phyloP scores from a whole-genome alignment of 2,888 invertebrate species.

The Caenorhabditis sp. region DNA sequence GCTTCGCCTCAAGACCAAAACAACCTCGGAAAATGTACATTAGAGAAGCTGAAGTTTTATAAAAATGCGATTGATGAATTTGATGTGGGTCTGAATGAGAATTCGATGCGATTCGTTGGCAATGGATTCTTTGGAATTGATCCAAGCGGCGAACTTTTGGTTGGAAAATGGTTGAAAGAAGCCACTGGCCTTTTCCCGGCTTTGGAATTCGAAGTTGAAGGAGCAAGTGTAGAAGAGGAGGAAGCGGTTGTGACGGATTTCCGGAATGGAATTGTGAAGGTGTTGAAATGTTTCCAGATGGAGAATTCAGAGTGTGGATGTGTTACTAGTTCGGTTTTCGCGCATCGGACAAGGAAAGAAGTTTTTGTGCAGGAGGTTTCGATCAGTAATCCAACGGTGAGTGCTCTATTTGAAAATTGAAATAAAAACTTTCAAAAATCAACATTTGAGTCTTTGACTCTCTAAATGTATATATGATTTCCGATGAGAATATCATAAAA shows the following conservation, averaged over 20 bases:
- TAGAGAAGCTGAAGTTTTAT: slow-evolving; percentile 27
- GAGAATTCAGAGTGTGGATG: slow-evolving; percentile 65
- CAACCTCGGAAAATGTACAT: slow-evolving; percentile 20
- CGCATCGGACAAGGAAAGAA: slow-evolving; percentile 57
- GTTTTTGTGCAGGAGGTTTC: slow-evolving; percentile 58
- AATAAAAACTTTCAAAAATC: background rate
- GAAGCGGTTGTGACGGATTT: slow-evolving; percentile 41
- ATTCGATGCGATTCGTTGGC: slow-evolving; percentile 59
- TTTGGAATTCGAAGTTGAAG: slow-evolving; percentile 23
- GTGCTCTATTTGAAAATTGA: background rate
- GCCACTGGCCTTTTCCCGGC: slow-evolving; percentile 24
- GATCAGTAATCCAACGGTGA: slow-evolving; percentile 62
- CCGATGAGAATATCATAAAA: too few species aligned
- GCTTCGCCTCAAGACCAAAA: slow-evolving; percentile 13
- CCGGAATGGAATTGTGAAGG: slow-evolving; percentile 37
- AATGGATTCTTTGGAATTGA: slow-evolving; percentile 65
- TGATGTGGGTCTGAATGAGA: slow-evolving; percentile 39
- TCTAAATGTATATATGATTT: too few species aligned
- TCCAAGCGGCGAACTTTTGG: slow-evolving; percentile 41
- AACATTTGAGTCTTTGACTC: too few species aligned
- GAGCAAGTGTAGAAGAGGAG: slow-evolving; percentile 16
- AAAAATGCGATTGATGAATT: slow-evolving; percentile 29
- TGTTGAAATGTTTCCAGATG: slow-evolving; percentile 41
- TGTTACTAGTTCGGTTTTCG: slow-evolving; percentile 49
- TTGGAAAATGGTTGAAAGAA: slow-evolving; percentile 12